A percentile compares a stretch with the other conserved stretches of the same genome.
phyloP scores from a whole-genome alignment of 2,888 invertebrate genomes.

The Nipponacmea schrenckii region DNA sequence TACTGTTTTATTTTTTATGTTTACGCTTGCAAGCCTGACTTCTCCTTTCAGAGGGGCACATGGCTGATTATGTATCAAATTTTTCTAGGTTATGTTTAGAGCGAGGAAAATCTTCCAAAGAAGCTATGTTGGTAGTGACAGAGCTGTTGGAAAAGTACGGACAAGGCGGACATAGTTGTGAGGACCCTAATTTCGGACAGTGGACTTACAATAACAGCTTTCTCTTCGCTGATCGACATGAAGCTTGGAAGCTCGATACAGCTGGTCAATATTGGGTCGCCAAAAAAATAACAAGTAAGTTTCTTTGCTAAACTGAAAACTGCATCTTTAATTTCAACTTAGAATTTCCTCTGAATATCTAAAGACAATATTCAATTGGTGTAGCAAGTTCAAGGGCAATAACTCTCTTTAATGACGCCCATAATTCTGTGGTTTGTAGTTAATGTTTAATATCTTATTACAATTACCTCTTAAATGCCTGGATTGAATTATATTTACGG shows the following conservation, averaged over 20 bases:
- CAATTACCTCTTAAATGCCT: no score
- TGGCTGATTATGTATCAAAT: background rate
- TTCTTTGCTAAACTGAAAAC: background rate
- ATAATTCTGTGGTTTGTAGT: no score
- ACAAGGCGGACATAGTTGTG: slow-evolving; percentile 78
- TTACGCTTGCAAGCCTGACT: no score
- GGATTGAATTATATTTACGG: no score
- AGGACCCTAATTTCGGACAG: slow-evolving; percentile 68
- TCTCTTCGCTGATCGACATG: slow-evolving; percentile 77
- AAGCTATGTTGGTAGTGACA: slow-evolving; percentile 77
- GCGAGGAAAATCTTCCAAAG: slow-evolving; percentile 75
- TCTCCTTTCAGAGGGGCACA: no score
- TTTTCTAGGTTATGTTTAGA: slow-evolving; percentile 77
- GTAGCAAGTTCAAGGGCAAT: no score
- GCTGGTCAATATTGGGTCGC: slow-evolving; percentile 83
- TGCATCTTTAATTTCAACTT: background rate
- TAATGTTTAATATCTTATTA: no score
- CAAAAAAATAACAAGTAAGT: slow-evolving; percentile 73
- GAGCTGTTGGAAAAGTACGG: slow-evolving; percentile 76
- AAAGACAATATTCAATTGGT: no score
- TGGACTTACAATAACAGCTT: slow-evolving; percentile 81
- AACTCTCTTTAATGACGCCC: no score
- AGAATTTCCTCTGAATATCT: no score
- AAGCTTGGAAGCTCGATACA: slow-evolving; percentile 83
- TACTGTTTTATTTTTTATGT: no score